phyloP scores from a whole-genome alignment of 2,113 vertebrate genomes.

The Dipodomys ordii region DNA sequence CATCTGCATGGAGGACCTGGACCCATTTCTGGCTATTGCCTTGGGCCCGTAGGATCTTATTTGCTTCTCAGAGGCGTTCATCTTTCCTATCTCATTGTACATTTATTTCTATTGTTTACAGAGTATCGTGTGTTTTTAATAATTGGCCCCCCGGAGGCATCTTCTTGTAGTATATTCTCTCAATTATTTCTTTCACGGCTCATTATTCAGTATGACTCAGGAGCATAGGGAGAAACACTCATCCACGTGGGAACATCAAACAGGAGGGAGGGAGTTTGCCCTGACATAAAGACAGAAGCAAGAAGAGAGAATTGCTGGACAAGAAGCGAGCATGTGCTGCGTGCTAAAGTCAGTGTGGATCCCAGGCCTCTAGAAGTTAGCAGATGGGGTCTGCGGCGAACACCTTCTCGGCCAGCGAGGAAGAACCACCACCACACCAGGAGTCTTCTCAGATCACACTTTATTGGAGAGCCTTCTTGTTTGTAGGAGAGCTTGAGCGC shows the following conservation, averaged over 20 bases:
- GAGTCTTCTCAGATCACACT: too few species aligned
- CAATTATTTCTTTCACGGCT: background rate
- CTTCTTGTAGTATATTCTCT: background rate
- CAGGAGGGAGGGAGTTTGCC: too few species aligned
- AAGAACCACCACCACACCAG: too few species aligned
- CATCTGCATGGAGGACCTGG: too few species aligned
- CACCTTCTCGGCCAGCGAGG: too few species aligned
- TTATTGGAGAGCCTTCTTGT: too few species aligned
- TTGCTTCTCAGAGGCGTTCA: background rate
- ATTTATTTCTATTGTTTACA: background rate
- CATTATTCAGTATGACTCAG: background rate
- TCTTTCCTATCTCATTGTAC: background rate
- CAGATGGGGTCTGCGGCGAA: background rate
- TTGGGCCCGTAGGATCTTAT: too few species aligned
- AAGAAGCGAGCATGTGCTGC: background rate
- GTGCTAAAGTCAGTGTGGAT: too few species aligned
- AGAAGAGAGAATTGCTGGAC: background rate
- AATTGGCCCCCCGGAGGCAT: background rate
- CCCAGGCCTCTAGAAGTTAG: background rate
- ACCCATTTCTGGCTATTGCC: too few species aligned
- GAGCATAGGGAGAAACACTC: background rate
- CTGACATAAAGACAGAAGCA: too few species aligned
- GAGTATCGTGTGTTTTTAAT: background rate
- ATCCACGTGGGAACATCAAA: too few species aligned
- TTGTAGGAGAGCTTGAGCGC: too few species aligned